Conservation (phyloP, 2,888 invertebrate genomes). For the Hetaerina titia region DNA sequence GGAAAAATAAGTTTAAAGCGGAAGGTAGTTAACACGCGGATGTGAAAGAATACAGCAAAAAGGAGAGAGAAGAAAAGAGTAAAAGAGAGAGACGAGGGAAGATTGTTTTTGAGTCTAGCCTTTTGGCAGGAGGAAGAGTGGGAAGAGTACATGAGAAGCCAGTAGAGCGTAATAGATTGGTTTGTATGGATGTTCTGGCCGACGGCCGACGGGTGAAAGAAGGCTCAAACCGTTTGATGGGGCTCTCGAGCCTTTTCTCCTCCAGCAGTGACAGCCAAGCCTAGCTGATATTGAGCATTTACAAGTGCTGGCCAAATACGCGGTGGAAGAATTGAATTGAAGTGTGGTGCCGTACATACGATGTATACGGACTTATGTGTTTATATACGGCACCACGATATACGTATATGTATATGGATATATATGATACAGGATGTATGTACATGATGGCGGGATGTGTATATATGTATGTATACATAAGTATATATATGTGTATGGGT, state of each 20-base stretch:
- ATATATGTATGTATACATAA: too few relatives aligned
- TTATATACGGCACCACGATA: too few relatives aligned
- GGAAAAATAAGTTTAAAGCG: not conserved
- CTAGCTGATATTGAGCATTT: constrained; percentile 6
- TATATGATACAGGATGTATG: too few relatives aligned
- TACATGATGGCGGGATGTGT: too few relatives aligned
- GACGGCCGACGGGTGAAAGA: not conserved
- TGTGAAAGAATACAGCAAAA: not conserved
- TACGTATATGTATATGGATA: too few relatives aligned
- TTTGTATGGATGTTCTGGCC: constrained; percentile 48
- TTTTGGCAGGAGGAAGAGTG: too few relatives aligned
- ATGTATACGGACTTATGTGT: too few relatives aligned
- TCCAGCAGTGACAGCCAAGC: not conserved
- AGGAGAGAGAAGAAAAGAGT: not conserved
- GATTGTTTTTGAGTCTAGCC: not conserved
- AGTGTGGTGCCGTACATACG: not conserved
- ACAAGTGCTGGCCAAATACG: constrained; percentile 36
- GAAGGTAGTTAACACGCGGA: not conserved
- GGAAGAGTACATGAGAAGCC: not conserved
- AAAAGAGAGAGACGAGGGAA: not conserved
- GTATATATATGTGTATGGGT: too few relatives aligned
- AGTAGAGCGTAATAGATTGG: not conserved
- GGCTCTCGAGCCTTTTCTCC: not conserved
- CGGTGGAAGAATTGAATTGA: not conserved
- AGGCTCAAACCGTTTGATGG: not conserved